Base-by-base conservation (phyloP, 2,113 vertebrate genomes). In the Meriones unguiculatus region DNA sequence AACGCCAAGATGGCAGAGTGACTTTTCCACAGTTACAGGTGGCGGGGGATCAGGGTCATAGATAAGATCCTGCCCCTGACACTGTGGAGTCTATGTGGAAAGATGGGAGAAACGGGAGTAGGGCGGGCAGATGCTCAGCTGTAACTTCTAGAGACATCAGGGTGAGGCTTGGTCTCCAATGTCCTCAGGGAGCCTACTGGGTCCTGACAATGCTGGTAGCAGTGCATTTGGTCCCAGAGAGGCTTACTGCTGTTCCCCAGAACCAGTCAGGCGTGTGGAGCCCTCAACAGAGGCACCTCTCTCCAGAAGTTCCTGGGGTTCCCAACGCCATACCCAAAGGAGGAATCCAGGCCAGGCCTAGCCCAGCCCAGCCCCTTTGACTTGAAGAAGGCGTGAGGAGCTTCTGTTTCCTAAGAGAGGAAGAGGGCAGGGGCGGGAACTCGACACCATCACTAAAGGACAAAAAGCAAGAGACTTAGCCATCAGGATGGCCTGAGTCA, bases 61-160 rank as follows among this genome's bases (percentile, higher is more conserved):
- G 35, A 13, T 75, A 35, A 76, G 57, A 5, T 24, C 13, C 85
- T 2, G 4, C 24, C 70, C n/a, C 52, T 18, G 32, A 18, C 11
- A n/a, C 0, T 6, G 25, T 22, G 0, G 0, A 8, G 24, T 65
- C 80, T 11, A 15, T 64, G 28, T 1, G 1, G 17, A 13, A 70
- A 52, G 76, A n/a, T 20, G 13, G 7, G 59, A 67, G 52, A 64
- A 89, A 46, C 0, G 1, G 9, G 28, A 50, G 10, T 1, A 28
- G 64, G n/a, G 20, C 1, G 14, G 52, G 57, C 9, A 41, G 62
- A 28, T 35, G 11, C 62, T 72, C 24, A 9, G 25, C 35, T 25
- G 25, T n/a, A 50, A 54, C 69, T 24, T 41, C 41, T 28, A 8
- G 50, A 57, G 70, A 52, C 0, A 20, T 52, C 81, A 24, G 38